Base-by-base conservation (phyloP, 2,888 invertebrate genomes). In the Thymelicus acteon region DNA sequence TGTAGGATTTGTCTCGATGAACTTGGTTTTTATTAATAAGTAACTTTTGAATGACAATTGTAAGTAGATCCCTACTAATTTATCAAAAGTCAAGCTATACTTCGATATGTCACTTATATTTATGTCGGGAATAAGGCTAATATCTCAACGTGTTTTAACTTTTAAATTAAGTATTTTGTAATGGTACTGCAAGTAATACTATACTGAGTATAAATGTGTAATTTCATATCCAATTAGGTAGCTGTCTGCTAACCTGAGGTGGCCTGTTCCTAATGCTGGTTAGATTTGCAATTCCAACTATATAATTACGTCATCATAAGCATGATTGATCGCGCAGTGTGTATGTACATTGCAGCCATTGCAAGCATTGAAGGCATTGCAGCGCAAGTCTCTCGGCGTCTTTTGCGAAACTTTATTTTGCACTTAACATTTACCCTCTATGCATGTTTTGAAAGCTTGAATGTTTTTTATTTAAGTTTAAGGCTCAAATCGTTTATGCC, bases 151-250 rank as follows among this genome's bases (percentile, higher is more conserved):
- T 44, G 24, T 24, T 54, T 54, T 54, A 54, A 54, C 12, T 24
- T 54, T 54, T 54, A 54, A 54, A 54, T 54, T 2, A 54, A 52
- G 7, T 52, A 10, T 24, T 37, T 39, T 13, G 58, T 37, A 39
- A 37, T n/a, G 37, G 58, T 58, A 58, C 37, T 13, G 58, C 58
- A 37, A 39, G 58, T 13, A 58, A 58, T 58, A 6, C 58, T n/a
- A 7, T 37, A 7, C 7, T 58, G 13, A 3, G 54, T 54, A 54
- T 54, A 37, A 58, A 31, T 58, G 58, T 58, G 37, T 8, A 39
- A 37, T 61, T 68, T 61, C 67, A 44, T 44, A 68, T 61, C 67
- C 67, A 68, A 68, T 68, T 61, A 61, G 61, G 60, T 37, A 44
- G 19, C 67, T 68, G 67, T 68, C 67, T 8, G 3, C 63, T 49